Evolutionary conservation across 2,797 vertebrate species (phyloP), one percentile per base, ranked within the genome.

Genomic region (Craterocephalus amniculus): DNA sequence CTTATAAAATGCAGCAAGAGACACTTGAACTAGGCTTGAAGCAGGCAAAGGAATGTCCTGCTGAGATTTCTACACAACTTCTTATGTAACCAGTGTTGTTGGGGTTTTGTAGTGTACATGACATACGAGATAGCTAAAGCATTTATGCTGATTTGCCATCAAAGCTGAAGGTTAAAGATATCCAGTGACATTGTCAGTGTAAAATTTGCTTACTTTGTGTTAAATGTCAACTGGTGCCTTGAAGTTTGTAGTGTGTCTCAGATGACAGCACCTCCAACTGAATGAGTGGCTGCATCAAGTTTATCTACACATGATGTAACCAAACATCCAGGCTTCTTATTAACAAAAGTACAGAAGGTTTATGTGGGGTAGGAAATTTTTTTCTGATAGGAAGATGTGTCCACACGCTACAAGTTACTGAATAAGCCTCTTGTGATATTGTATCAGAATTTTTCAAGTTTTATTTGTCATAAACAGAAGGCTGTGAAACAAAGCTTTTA

Each of bases 1-100:
- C 18, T n/a, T 40, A 57, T 45, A 57, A 78, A 58, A 31, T 72
- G 68, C n/a, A 71, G 57, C 13, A 58, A 64, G 29, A 69, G 66
- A n/a, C 49, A 20, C 63, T 71, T 51, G 14, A 62, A 16, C 59
- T 63, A n/a, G 64, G 27, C 65, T 56, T 54, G 31, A n/a, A 78
- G 58, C 58, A 60, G 63, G 36, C 27, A 38, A 24, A 78, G 29
- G 72, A 87, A 72, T 68, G 76, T 79, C 45, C 11, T 16, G 32
- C 55, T 63, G 66, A 76, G 81, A 80, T 70, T 81, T 86, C 79
- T 60, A 63, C 71, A 77, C 74, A 79, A 72, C 20, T 60, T 72
- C n/a, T 90, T 88, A 81, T 51, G 72, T 77, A 90, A 90, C 52
- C 43, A 45, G 43, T 58, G 45, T 52, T 72, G 57, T 22, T 79